Conservation (phyloP, 2,888 invertebrate species). For the Camponotus fellah region DNA sequence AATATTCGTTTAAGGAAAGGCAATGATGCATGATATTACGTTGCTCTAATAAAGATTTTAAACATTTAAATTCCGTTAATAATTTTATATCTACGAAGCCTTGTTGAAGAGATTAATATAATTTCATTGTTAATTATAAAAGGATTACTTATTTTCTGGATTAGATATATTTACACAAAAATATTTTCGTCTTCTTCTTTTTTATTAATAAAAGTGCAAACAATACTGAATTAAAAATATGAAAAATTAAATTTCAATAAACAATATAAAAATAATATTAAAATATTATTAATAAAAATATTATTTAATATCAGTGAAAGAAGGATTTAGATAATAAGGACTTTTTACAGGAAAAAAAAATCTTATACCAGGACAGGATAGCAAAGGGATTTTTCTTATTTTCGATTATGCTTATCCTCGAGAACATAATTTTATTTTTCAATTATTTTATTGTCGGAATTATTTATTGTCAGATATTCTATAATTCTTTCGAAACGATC, state of each 20-base stretch:
- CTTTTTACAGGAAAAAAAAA: neutral
- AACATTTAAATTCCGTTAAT: neutral
- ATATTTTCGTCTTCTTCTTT: neutral
- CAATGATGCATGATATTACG: neutral
- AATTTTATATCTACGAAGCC: neutral
- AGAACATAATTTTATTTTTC: neutral
- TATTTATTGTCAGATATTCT: constrained; percentile 14
- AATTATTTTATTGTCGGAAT: neutral
- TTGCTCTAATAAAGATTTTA: neutral
- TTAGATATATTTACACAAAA: neutral
- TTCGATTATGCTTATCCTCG: neutral
- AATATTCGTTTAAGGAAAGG: neutral
- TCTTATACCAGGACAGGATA: neutral
- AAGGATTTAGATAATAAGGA: neutral
- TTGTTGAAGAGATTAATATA: neutral
- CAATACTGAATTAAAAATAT: neutral
- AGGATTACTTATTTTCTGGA: neutral
- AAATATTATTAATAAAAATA: too few relatives aligned
- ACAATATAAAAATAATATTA: too few relatives aligned
- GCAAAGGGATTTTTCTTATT: neutral
- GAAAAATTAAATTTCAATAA: neutral
- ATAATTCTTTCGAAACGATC: constrained; percentile 5
- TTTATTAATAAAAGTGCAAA: neutral
- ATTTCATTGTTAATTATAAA: neutral
- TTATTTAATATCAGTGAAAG: neutral